Percentiles rank a stretch among this genome's conserved stretches.
These are phyloP conservation scores for Eilema sororculum DNA, from an alignment of 2,888 invertebrate species.

Conservation along the genomic window DNA sequence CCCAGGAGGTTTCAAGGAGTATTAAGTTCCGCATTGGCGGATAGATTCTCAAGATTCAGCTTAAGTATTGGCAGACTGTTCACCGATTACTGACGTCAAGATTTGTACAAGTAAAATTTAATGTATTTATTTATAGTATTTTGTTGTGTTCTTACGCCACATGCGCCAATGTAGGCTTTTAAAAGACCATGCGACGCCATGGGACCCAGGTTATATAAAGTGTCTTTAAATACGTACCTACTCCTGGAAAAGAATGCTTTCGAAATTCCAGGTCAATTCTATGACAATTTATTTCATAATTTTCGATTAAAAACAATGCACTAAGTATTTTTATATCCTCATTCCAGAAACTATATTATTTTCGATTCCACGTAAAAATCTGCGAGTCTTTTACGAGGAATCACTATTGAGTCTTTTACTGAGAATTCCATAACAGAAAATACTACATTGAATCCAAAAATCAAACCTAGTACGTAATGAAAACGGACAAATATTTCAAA, in stretches of 20 bases:
- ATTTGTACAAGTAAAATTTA: not conserved
- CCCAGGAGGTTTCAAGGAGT: slow-evolving; percentile 48
- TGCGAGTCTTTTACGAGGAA: too few relatives aligned
- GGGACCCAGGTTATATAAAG: too few relatives aligned
- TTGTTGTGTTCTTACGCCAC: not conserved
- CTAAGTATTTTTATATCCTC: too few relatives aligned
- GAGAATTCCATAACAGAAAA: not conserved
- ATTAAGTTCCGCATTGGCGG: slow-evolving; percentile 44
- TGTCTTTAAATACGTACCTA: too few relatives aligned
- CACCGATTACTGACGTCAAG: slow-evolving; percentile 21
- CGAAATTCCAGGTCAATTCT: too few relatives aligned
- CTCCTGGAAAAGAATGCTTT: too few relatives aligned
- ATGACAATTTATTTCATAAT: too few relatives aligned
- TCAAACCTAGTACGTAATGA: not conserved
- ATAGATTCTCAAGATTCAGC: slow-evolving; percentile 19
- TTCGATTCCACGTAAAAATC: too few relatives aligned
- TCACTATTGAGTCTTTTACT: not conserved
- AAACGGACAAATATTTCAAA: not conserved
- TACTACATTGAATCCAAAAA: not conserved
- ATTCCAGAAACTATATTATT: too few relatives aligned
- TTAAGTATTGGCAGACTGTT: slow-evolving; percentile 19
- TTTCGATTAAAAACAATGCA: too few relatives aligned
- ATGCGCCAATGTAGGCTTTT: too few relatives aligned
- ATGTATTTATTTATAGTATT: not conserved
- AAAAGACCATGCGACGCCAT: too few relatives aligned